Base-by-base conservation (phyloP, 2,888 invertebrate genomes). In the Tridacna gigas region DNA sequence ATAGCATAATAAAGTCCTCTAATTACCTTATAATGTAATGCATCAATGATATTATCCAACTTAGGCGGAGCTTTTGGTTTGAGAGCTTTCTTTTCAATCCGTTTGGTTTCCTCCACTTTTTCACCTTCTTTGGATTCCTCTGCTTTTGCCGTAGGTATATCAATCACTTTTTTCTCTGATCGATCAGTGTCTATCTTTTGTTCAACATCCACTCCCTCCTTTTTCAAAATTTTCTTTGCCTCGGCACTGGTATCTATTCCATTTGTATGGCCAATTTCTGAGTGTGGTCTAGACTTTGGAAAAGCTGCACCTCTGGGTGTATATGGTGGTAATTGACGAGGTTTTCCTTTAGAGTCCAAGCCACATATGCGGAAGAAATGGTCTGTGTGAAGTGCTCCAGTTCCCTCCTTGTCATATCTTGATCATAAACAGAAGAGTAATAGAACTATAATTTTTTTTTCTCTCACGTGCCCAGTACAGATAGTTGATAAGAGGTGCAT, bases 321-420 rank as follows among this genome's bases (percentile, higher is more conserved):
- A 73, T 88, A 88, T 22, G 85, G 82, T 15, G 86, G 77, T 12
- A 86, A 77, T 60, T 86, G 84, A 20, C 84, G 85, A 4, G 90
- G 89, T 60, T 79, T 73, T n/a, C 90, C 89, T 25, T 83, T 75
- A 9, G 85, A 66, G 48, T 90, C 90, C n/a, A 91, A 79, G 4
- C 91, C 92, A 28, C 90, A 83, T 47, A 86, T 28, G 26, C 89
- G 85, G 74, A 91, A 88, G 81, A 92, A 90, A 18, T 87, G 69
- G 11, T 82, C 77, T 5, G 90, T 84, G 18, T 86, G 81, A 22
- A 92, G 81, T 12, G 90, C 90, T 7, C 91, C 91, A 0, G 84
- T 82, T 22, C 89, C 90, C 66, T 90, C 89, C 37, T 85, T 88
- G 82, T 92, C 92, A 85, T 89, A 92, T 75, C 92, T 92, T 79